Evolutionary conservation across 2,797 vertebrate species (phyloP).

Genomic region (Premnoplex brunnescens): DNA sequence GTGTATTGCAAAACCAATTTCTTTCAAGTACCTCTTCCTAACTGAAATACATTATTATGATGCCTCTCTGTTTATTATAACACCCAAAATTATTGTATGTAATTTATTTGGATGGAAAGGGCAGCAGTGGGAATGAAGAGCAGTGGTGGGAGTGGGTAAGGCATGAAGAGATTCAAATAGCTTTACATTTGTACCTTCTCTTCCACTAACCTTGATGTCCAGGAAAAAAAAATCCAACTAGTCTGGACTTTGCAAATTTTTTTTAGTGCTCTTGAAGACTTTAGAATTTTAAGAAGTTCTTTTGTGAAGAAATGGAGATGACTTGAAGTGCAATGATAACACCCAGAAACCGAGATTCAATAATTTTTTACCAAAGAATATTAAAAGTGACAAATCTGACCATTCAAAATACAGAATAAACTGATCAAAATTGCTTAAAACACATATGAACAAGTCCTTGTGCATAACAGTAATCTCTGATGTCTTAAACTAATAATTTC

Average conservation of each 20-base stretch:
- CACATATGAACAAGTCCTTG: not conserved
- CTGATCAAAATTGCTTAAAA: not conserved
- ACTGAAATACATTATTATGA: constrained; percentile 81
- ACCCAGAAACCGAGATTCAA: not conserved
- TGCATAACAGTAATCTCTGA: not conserved
- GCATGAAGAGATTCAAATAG: constrained; percentile 7
- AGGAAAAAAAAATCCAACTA: not conserved
- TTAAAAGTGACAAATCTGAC: not conserved
- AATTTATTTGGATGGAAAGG: constrained; percentile 62
- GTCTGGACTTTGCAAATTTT: accelerated
- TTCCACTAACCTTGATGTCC: not conserved
- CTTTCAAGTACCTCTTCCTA: constrained; percentile 85
- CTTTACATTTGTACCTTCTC: not conserved
- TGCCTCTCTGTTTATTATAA: constrained; percentile 78
- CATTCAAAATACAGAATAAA: not conserved
- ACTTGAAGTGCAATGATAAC: not conserved
- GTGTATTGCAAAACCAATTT: constrained; percentile 89
- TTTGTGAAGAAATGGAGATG: not conserved
- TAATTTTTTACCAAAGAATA: not conserved
- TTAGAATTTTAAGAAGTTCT: not conserved
- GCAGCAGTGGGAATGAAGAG: constrained; percentile 21
- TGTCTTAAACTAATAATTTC: not conserved
- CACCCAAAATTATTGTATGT: constrained; percentile 60
- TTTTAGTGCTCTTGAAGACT: not conserved
- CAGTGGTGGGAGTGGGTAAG: not conserved